Percentiles rank a stretch among this genome's conserved stretches.
These are phyloP conservation scores for Conus ventricosus DNA, from an alignment of 1,140 invertebrate genomes.

Conservation along the genomic window DNA sequence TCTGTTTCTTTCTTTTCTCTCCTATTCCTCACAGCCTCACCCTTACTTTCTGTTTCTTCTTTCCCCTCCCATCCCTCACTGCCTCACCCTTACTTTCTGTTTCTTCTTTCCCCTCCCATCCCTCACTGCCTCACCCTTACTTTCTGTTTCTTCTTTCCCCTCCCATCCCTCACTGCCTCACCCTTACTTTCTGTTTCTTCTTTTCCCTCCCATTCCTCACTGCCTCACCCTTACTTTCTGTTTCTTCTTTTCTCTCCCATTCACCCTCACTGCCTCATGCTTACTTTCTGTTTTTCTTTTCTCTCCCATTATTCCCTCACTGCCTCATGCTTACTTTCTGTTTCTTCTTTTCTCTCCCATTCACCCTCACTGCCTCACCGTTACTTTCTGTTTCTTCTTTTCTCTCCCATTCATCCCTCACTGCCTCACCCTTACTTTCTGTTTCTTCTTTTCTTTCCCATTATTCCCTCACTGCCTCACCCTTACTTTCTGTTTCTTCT, in stretches of 20 bases:
- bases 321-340: neutral
- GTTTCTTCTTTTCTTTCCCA: no score
- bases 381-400: no score
- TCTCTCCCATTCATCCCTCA: no score
- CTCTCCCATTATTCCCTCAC: no score
- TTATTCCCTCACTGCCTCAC: neutral
- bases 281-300: no score
- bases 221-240: slow-evolving; percentile 7
- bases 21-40: neutral
- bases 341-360: no score
- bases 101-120: no score
- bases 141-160: no score
- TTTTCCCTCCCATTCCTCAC: no score
- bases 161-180: neutral
- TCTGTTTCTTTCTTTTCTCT: no score
- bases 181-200: neutral
- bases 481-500: neutral
- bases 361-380: neutral
- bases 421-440: slow-evolving; percentile 14
- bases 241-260: no score
- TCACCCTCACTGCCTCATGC: neutral
- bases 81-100: slow-evolving; percentile 9
- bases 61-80: no score
- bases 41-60: neutral
- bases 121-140: slow-evolving; percentile 8